Base-by-base conservation (phyloP, 2,888 invertebrate genomes). In the Drosophila imparisetae region DNA sequence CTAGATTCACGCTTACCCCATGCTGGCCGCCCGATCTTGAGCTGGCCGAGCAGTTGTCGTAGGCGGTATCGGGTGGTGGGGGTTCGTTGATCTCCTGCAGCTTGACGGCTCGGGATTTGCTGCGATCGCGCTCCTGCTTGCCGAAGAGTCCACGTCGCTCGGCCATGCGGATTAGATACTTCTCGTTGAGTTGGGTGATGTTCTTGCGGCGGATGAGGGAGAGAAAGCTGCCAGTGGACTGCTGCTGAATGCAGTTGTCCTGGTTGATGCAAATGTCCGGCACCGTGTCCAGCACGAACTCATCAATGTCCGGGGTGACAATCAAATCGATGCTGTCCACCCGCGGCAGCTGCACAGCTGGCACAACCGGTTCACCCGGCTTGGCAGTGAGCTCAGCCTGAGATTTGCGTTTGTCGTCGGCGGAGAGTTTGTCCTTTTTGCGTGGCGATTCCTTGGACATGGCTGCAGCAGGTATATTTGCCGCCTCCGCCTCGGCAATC, bases 161-260 rank as follows among this genome's bases (percentile, higher is more conserved):
- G 4, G 97, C 97, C 93, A 97, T 96, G 84, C 96, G 95, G 80
- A 97, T 97, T 95, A 97, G 96, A 91, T 96, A 97, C 92, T 96
- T 96, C 7, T 96, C 96, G 92, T 97, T 96, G 85, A 97, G 94
- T 49, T 95, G 95, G 62, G 96, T 96, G 83, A 97, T 94, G 68
- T 93, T 93, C 83, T 95, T 95, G 57, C 95, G 92, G 62, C 94
- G 94, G n/a, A 95, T 90, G 13, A 95, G 89, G 0, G 95, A 94
- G 21, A 96, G 90, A 80, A 93, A 95, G 75, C 95, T 95, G 4
- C 95, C 95, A 53, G 94, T 93, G 5, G 93, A 92, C 30, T 92
- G 85, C 10, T 92, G 91, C 49, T 92, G 90, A 4, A 93, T 86
- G 72, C 94, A 94, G 36, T 92, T 91, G 62, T 93, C 93, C 64